phyloP scores from a whole-genome alignment of 2,797 vertebrate species.

The Danio jaintianensis region DNA sequence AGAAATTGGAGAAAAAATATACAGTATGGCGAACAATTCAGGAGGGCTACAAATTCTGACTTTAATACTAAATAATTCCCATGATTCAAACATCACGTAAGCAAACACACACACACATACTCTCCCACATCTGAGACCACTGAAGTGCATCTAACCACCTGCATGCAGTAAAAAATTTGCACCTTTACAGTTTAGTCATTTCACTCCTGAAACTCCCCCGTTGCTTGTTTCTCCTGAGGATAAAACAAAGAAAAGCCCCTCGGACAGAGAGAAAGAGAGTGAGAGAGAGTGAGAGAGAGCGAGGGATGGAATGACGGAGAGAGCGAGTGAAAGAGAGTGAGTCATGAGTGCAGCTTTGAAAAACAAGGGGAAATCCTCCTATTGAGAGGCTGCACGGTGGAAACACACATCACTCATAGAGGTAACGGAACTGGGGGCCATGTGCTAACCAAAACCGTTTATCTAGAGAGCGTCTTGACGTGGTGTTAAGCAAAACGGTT shows the following conservation, averaged over 20 bases:
- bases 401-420: slow-evolving; percentile 45
- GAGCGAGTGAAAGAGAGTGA: slow-evolving; percentile 20
- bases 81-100: neutral
- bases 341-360: slow-evolving; percentile 47
- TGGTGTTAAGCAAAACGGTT: neutral
- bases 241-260: slow-evolving; percentile 41
- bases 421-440: slow-evolving; percentile 40
- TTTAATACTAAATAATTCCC: neutral
- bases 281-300: neutral
- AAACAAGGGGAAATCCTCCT: slow-evolving; percentile 58
- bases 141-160: slow-evolving; percentile 44
- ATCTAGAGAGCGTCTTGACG: neutral
- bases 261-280: neutral
- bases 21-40: no score
- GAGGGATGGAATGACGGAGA: neutral
- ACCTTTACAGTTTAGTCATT: slow-evolving; percentile 44
- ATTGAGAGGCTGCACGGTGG: slow-evolving; percentile 25
- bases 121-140: neutral
- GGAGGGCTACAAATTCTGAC: no score
- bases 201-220: slow-evolving; percentile 15
- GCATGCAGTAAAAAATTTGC: slow-evolving; percentile 36
- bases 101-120: no score
- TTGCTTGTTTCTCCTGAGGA: slow-evolving; percentile 23
- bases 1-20: no score
- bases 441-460: slow-evolving; percentile 5